Evolutionary conservation across 2,888 invertebrate genomes (phyloP), one percentile per base, ranked within the genome.

Genomic region (Paralinhomoeus sp.): DNA sequence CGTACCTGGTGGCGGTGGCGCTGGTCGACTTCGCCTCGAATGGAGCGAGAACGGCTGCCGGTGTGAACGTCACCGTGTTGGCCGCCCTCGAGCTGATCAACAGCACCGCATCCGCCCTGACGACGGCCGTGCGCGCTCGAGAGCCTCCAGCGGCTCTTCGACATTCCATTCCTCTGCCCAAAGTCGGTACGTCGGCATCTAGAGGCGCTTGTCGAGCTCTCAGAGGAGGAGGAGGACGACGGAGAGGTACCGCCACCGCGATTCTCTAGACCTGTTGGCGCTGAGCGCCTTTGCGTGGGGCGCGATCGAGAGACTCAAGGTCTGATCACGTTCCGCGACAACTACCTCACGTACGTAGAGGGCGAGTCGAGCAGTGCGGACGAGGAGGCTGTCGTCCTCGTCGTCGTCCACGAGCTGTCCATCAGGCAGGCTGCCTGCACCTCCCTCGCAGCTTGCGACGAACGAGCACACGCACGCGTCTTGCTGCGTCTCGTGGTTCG

Each of bases 1-100:
- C 85, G 0, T 85, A 85, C 63, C 66, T 84, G 9, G 78, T 84
- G 52, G 80, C 84, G 0, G 74, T 84, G 51, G 76, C 81, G 1
- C 79, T 87, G 58, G 80, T 84, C 50, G 77, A 75, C 62, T 75
- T 53, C 61, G 73, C 71, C 57, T 72, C 69, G 53, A 74, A 66
- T 54, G 70, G 70, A 42, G 63, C 68, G 53, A 75, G 75, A 1
- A 65, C 70, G 53, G 17, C 35, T 3, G 18, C n/a, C 18, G 35
- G 35, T 18, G 18, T 18, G 9, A 35, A 35, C 5, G 37, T 67
- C 24, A 48, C 62, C 41, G 78, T 82, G 45, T 80, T 78, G 60
- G 71, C 79, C 0, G 72, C 78, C 47, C 71, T 73, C 1, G 73
- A 75, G 34, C 75, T 73, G n/a, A 68, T 72, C 12, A 57, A 71